Evolutionary conservation across 1,140 invertebrate genomes (phyloP).

Genomic region (Ceratosolen fusciceps): DNA sequence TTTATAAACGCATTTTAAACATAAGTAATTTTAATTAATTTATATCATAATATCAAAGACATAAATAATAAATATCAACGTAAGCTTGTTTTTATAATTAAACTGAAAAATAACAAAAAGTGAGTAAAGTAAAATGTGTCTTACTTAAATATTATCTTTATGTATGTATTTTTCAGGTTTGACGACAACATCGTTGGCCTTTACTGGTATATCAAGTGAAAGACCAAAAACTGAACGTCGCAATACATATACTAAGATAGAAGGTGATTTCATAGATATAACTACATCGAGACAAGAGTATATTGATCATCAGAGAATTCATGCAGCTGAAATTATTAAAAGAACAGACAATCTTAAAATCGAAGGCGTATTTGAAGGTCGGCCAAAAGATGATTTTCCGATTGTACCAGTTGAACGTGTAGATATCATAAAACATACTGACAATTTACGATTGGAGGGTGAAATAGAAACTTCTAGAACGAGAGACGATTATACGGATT

Average conservation of each 20-base stretch:
- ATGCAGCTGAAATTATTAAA: slow-evolving; percentile 74
- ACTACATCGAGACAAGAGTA: slow-evolving; percentile 79
- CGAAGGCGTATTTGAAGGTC: slow-evolving; percentile 76
- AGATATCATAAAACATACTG: slow-evolving; percentile 73
- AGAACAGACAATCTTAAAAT: slow-evolving; percentile 76
- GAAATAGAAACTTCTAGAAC: slow-evolving; percentile 64
- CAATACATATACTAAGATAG: slow-evolving; percentile 74
- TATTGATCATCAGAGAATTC: slow-evolving; percentile 74
- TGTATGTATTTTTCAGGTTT: slow-evolving; percentile 72
- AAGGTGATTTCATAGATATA: slow-evolving; percentile 76
- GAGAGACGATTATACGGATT: slow-evolving; percentile 64
- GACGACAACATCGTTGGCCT: slow-evolving; percentile 78
- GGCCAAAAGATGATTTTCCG: slow-evolving; percentile 64
- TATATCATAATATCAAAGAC: no score
- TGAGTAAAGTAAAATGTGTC: no score
- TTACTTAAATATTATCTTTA: no score
- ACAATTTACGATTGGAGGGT: slow-evolving; percentile 79
- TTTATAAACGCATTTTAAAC: no score
- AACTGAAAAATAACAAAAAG: no score
- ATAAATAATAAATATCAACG: no score
- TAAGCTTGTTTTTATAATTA: no score
- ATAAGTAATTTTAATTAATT: no score
- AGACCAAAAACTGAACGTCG: slow-evolving; percentile 68
- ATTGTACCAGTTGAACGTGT: slow-evolving; percentile 72
- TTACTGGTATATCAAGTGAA: slow-evolving; percentile 74